Evolutionary conservation across 2,888 invertebrate species (phyloP).

Genomic region (Lasiommata megera): DNA sequence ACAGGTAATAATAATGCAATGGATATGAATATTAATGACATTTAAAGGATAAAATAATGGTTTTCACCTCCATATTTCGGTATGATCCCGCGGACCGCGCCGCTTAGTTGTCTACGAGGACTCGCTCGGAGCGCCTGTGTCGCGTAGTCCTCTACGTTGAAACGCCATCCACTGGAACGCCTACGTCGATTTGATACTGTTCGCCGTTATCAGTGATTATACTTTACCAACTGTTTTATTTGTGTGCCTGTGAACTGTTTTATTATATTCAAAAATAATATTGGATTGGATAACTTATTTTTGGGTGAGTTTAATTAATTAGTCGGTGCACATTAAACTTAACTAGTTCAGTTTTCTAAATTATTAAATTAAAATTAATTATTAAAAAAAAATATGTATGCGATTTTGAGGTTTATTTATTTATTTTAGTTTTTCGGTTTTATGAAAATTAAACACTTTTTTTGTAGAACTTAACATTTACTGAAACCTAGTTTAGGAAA

Average conservation of each 20-base stretch:
- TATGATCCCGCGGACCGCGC: conserved; percentile 38
- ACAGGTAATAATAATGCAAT: too few species aligned
- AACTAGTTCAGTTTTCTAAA: too few species aligned
- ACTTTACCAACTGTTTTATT: conserved; percentile 16
- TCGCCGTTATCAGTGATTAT: conserved; percentile 12
- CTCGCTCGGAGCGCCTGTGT: conserved; percentile 44
- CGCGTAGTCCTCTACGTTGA: conserved; percentile 29
- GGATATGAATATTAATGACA: background rate
- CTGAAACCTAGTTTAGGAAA: too few species aligned
- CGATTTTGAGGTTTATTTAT: too few species aligned
- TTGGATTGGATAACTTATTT: conserved; percentile 26
- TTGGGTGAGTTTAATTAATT: conserved; percentile 17
- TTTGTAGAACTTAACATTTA: too few species aligned
- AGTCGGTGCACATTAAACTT: too few species aligned
- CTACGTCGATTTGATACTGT: conserved; percentile 15
- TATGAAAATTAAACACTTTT: too few species aligned
- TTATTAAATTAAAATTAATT: too few species aligned
- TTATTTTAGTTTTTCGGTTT: too few species aligned
- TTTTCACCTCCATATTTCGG: conserved; percentile 22
- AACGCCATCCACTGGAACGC: conserved; percentile 28
- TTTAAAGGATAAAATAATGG: background rate
- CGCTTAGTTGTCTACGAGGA: conserved; percentile 56
- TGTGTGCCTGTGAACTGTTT: conserved; percentile 26
- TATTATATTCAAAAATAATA: conserved; percentile 13
- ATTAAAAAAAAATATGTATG: too few species aligned